Base-by-base conservation (phyloP, 1,140 invertebrate genomes). In the Neodiprion fabricii region DNA sequence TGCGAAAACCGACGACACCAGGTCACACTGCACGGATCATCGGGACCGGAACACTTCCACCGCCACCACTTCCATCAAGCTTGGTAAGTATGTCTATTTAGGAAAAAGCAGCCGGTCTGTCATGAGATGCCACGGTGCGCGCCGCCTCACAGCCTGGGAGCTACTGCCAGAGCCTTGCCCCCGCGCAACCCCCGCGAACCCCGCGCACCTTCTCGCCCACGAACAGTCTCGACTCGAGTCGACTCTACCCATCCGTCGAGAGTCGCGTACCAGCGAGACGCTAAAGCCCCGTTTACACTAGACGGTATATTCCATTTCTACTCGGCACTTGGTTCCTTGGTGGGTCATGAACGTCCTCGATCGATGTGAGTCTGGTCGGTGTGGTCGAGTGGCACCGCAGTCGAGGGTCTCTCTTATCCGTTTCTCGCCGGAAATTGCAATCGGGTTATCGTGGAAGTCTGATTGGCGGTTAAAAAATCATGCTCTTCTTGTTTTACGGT, bases 141-240 rank as follows among this genome's bases (percentile, higher is more conserved):
- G 76, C 84, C 73, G 80, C 84, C 81, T 83, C 85, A 83, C 84
- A 84, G 84, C 82, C 81, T 84, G 82, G 79, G 83, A 86, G 84
- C 80, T 84, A 86, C 86, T 87, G 82, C 78, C 79, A 72, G 77
- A 77, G 72, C 77, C 79, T 81, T 69, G 67, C 79, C 81, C 78
- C 78, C 53, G 53, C 8, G n/a, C 53, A 61, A 17, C 53, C 53
- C 53, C 53, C 53, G 11, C 53, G 5, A 61, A 17, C 53, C 53
- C 53, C 53, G 53, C 53, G 53, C 53, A 61, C 53, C 53, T 61
- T 61, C 53, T 61, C 53, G 53, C 53, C 53, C 3, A 61, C 53
- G 53, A 61, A 61, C 53, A 17, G 53, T 61, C 53, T 61, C 53
- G 53, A 61, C 53, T 61, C 53, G 53, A 61, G 53, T 61, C 53